Base-by-base conservation (phyloP, 2,888 invertebrate genomes). In the Criorhina ranunculi region DNA sequence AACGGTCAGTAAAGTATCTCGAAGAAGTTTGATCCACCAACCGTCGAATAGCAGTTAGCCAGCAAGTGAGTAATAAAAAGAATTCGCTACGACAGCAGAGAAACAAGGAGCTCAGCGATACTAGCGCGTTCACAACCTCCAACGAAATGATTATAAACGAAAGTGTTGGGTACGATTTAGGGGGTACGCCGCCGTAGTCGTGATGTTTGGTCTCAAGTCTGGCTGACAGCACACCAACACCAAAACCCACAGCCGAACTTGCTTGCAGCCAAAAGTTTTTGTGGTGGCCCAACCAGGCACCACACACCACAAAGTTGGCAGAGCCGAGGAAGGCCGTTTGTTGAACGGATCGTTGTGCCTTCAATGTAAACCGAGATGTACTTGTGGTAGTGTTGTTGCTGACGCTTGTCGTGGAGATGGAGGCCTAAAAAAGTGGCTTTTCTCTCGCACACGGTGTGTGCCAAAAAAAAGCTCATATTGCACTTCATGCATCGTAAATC, bases 71-170 rank as follows among this genome's bases (percentile, higher is more conserved):
- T 42, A 57, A 77, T 67, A 49, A 67, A 37, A 49, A 59, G 67
- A 86, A 75, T 44, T 49, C 76, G 59, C 55, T 49, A 40, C 75
- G 53, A 42, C 53, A 70, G 44, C 59, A 44, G 35, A 24, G 46
- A 76, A 85, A 82, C 64, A 80, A 81, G 73, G 81, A 86, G 79
- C 80, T 86, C 87, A 81, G 87, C 90, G 91, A 90, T 91, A 91
- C 90, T 89, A 90, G 89, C 91, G 88, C 91, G 91, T 90, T 90
- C 91, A 91, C 91, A 91, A 90, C 90, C 92, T 90, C 90, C 89
- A 91, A 90, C 89, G 89, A 91, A 91, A 92, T 91, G 91, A 92
- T 90, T 91, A 90, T 90, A 91, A 91, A 91, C 91, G 90, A 90
- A 90, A 89, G 91, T 91, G 82, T 86, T 85, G 64, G 85, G 69